Base-by-base conservation (phyloP, 1,140 invertebrate species). In the Eciton burchellii region DNA sequence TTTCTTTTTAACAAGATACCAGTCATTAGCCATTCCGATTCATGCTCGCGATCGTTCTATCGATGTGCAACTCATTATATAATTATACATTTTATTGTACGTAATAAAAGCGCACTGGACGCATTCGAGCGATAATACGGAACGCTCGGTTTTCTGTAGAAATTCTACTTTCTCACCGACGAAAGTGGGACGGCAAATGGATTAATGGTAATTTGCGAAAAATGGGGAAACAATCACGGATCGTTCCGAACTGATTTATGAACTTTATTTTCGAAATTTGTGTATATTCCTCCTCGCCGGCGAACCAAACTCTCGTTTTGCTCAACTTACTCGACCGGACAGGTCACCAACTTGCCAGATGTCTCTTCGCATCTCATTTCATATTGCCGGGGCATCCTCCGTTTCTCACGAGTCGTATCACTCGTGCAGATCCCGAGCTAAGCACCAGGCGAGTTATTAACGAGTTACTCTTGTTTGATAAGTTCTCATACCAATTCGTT, bases 401-500 rank as follows among this genome's bases (percentile, higher is more conserved):
- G 24, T 21, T 73, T 73, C 47, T 49, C 49, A 43, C 43, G 26
- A 24, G 49, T 26, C 29, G 24, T 45, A 24, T 5, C 8, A 26
- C 19, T 19, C 49, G 66, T 56, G 62, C 47, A 43, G 49, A 43
- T 68, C 35, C 29, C 29, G 43, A 74, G 52, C 52, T 66, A 76
- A 77, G 41, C 45, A 54, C 43, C 41, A 16, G 6, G 35, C 35
- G n/a, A n/a, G n/a, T n/a, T n/a, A n/a, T n/a, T n/a, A n/a, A n/a
- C n/a, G n/a, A n/a, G 35, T 81, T 73, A 73, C 52, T 74, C 68
- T 71, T 65, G 12, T 41, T 79, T 57, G 63, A 83, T 68, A 41
- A 54, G 85, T 83, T 87, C 74, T 70, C 52, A 56, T 26, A 45
- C 47, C 73, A 54, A 83, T 86, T 70, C 21, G 43, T 16, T 19